Percentiles rank a stretch among this genome's conserved stretches.
phyloP scores from a whole-genome alignment of 2,888 invertebrate genomes.

The Dinocampus coccinellae region DNA sequence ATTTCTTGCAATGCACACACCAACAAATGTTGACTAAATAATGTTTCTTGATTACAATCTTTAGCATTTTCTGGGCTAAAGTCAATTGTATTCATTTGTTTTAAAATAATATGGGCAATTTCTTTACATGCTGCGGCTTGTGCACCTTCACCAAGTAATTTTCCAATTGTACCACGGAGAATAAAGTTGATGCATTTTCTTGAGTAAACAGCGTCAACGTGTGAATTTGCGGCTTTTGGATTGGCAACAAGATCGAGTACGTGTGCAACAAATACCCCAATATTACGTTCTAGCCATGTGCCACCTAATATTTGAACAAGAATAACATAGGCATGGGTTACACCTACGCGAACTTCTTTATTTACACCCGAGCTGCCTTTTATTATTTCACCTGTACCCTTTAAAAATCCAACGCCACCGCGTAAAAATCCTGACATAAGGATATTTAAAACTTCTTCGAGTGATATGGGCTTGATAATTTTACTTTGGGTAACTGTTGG shows the following conservation, averaged over 20 bases:
- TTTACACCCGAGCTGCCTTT: slow-evolving; percentile 95
- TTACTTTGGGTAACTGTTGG: slow-evolving; percentile 74
- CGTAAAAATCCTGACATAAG: slow-evolving; percentile 94
- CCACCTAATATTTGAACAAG: slow-evolving; percentile 95
- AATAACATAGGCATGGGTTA: slow-evolving; percentile 97
- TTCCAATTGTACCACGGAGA: slow-evolving; percentile 89
- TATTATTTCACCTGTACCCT: slow-evolving; percentile 94
- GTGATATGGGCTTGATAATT: slow-evolving; percentile 78
- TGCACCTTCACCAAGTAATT: slow-evolving; percentile 96
- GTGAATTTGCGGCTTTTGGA: slow-evolving; percentile 94
- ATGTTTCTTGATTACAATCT: slow-evolving; percentile 90
- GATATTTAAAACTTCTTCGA: slow-evolving; percentile 92
- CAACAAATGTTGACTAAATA: slow-evolving; percentile 90
- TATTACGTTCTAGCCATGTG: slow-evolving; percentile 94
- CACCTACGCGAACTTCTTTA: slow-evolving; percentile 95
- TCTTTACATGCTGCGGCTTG: slow-evolving; percentile 96
- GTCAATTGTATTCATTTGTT: slow-evolving; percentile 96
- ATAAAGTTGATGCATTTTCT: slow-evolving; percentile 98
- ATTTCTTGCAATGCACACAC: slow-evolving; percentile 96
- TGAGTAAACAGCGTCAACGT: slow-evolving; percentile 97
- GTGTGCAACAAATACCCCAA: slow-evolving; percentile 88
- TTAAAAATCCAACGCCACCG: slow-evolving; percentile 94
- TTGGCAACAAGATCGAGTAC: slow-evolving; percentile 94
- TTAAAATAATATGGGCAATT: slow-evolving; percentile 89
- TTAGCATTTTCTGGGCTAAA: slow-evolving; percentile 93